Conservation (phyloP, 1,140 invertebrate species). For the Coptotermes formosanus region DNA sequence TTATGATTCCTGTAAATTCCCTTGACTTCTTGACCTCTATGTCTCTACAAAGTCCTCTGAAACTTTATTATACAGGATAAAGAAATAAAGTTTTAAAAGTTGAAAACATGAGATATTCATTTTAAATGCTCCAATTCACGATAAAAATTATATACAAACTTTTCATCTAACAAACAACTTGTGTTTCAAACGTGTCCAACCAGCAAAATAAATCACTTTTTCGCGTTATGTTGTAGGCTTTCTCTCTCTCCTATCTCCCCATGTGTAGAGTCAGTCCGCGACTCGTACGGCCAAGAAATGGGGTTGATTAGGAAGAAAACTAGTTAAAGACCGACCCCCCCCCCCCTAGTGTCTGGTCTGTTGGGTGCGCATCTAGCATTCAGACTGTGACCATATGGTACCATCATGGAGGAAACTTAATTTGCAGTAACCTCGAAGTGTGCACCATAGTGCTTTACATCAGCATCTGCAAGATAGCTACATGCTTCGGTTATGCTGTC, state of each 20-base stretch:
- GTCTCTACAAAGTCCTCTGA: not conserved
- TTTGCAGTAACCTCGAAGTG: no score
- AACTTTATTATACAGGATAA: not conserved
- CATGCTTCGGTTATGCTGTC: no score
- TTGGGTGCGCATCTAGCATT: no score
- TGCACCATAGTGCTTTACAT: no score
- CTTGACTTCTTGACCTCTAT: not conserved
- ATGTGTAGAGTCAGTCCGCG: not conserved
- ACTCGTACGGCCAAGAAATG: not conserved
- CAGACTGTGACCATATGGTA: no score
- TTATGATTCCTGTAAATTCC: not conserved
- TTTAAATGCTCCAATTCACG: not conserved
- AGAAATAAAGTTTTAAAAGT: slow-evolving; percentile 5
- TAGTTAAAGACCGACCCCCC: not conserved
- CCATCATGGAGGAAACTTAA: no score
- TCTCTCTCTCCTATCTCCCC: not conserved
- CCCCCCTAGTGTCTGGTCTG: not conserved
- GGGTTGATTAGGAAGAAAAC: not conserved
- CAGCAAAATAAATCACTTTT: not conserved
- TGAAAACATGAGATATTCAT: not conserved
- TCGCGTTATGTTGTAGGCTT: not conserved
- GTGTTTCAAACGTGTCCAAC: not conserved
- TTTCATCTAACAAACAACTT: slow-evolving; percentile 11
- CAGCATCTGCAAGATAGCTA: no score
- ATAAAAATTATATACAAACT: slow-evolving; percentile 3